Base-by-base conservation (phyloP, 2,888 invertebrate species). In the Apotomis turbidana region DNA sequence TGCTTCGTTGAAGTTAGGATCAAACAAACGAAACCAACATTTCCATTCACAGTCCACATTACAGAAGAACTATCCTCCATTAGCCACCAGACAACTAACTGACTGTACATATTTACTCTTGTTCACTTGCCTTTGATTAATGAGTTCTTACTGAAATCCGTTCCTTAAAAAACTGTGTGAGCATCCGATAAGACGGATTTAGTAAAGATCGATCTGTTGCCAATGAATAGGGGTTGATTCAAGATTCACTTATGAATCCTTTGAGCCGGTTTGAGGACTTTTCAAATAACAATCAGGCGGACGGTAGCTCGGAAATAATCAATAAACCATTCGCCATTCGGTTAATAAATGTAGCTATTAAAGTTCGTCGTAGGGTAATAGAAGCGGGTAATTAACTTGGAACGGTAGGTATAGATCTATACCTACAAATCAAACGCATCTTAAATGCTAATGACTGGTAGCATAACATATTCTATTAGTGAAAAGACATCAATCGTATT, bases 191-290 rank as follows among this genome's bases (percentile, higher is more conserved):
- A 70, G 62, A 57, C 70, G 62, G 57, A 63, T 63, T 70, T 58
- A 41, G 49, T 63, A 51, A 63, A 63, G 58, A 70, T 70, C 68
- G 68, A 69, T 69, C 57, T 63, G 49, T 70, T 57, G 57, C 70
- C 70, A 63, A 58, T 70, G 70, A 70, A 70, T 57, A 70, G 62
- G 36, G 62, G 57, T 51, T 70, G 62, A 70, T 70, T 70, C 55
- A 49, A 69, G 61, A 70, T 70, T 70, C 63, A 61, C 68, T 69
- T 61, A 61, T 61, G 46, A 61, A 60, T 54, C 68, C 55, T 69
- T 61, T 61, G 61, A 61, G 54, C 13, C 15, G 60, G 68, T 41
- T 68, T 59, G 52, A 68, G 68, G 52, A 68, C 60, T 60, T 44
- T 52, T 60, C n/a, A 60, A 60, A 68, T 44, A 59, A 41, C 68